phyloP scores from a whole-genome alignment of 2,113 vertebrate species.

The Bothrops jararaca region DNA sequence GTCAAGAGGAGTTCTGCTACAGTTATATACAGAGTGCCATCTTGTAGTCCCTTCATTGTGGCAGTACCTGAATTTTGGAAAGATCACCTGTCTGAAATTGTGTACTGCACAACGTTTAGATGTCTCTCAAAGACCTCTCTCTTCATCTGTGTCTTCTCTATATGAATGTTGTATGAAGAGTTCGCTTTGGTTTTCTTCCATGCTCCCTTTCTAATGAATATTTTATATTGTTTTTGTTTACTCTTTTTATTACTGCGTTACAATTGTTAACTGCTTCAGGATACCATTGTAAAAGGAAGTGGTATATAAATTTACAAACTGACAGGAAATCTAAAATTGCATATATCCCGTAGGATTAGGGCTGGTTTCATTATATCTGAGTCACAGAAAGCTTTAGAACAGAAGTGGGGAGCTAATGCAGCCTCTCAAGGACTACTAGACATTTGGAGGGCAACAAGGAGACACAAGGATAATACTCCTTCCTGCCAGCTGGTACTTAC shows the following conservation, averaged over 20 bases:
- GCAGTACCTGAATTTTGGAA: neutral
- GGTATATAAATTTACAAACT: neutral
- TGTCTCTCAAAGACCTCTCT: neutral
- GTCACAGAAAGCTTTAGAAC: neutral
- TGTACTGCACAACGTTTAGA: neutral
- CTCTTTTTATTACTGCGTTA: neutral
- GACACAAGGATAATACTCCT: neutral
- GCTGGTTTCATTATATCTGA: neutral
- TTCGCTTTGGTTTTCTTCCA: neutral
- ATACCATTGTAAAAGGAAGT: neutral
- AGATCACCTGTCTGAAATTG: neutral
- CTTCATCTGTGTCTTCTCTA: neutral
- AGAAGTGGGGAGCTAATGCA: neutral
- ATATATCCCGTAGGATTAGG: neutral
- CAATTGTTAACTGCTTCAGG: neutral
- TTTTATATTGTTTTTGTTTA: neutral
- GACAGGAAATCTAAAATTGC: neutral
- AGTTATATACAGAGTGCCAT: neutral
- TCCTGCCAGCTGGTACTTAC: neutral
- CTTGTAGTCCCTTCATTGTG: neutral
- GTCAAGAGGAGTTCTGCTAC: neutral
- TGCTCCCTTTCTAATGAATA: neutral
- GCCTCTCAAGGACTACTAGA: neutral
- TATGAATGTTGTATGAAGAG: neutral
- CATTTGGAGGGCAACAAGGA: neutral